phyloP scores from a whole-genome alignment of 53 echinoderm and acorn worm genomes.

The Henricia sp. region DNA sequence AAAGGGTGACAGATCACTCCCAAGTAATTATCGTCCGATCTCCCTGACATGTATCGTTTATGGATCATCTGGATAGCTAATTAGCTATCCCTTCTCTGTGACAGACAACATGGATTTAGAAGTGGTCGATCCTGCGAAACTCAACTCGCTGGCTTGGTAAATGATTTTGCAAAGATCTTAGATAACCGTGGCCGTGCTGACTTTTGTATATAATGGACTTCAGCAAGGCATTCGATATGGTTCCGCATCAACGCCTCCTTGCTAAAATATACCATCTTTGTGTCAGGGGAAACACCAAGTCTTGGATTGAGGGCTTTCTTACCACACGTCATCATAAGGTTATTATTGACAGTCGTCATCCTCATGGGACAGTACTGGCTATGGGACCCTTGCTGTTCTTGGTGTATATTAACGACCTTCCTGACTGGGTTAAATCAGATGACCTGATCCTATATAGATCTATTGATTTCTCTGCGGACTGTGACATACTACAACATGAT shows the following conservation, averaged over 20 bases:
- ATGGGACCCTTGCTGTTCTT: no score
- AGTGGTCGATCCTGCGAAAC: conserved; percentile 37
- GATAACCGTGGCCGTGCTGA: conserved; percentile 11
- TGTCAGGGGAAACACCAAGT: neutral
- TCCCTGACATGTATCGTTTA: neutral
- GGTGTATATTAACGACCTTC: no score
- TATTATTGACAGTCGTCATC: no score
- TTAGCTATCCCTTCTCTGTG: neutral
- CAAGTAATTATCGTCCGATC: neutral
- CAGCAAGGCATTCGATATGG: neutral
- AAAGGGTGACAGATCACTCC: neutral
- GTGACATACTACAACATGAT: no score
- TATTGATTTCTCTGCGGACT: no score
- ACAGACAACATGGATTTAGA: conserved; percentile 32
- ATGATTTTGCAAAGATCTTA: conserved; percentile 18
- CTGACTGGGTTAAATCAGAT: no score
- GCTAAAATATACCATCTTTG: conserved; percentile 2
- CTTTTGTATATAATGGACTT: neutral
- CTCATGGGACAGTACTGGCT: no score
- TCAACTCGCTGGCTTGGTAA: conserved; percentile 28
- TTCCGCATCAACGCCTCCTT: conserved; percentile 31
- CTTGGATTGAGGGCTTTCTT: conserved; percentile 6
- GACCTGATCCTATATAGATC: no score
- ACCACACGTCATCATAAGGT: no score
- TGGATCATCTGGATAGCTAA: neutral